Percentiles rank a stretch among this genome's conserved stretches.
phyloP scores from a whole-genome alignment of 2,113 vertebrate species.

The Strix uralensis region DNA sequence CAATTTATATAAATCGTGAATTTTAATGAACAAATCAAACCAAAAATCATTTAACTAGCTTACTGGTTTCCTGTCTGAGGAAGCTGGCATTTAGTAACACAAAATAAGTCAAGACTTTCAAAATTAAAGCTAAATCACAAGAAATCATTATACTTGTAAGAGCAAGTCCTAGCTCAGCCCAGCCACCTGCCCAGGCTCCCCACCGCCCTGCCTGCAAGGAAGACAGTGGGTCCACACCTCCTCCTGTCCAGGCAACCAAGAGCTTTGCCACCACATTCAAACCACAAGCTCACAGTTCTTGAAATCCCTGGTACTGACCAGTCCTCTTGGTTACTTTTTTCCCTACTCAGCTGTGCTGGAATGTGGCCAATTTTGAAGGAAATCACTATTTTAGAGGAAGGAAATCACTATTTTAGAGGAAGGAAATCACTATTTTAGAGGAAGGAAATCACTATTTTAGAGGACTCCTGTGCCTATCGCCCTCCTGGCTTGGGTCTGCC shows the following conservation, averaged over 20 bases:
- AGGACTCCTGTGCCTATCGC: background rate
- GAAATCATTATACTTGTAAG: background rate
- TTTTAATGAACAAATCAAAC: background rate
- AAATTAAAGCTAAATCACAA: background rate
- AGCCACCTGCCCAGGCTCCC: background rate
- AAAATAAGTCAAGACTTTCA: background rate
- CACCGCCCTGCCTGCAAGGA: background rate
- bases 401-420: background rate
- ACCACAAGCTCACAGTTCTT: background rate
- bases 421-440: background rate
- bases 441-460: background rate
- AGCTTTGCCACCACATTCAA: background rate
- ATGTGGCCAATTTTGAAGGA: background rate
- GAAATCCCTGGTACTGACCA: background rate
- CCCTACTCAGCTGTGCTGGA: background rate
- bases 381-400: background rate
- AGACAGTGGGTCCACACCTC: background rate
- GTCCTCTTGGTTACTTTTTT: background rate
- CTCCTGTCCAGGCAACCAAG: background rate
- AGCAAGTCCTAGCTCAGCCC: background rate
- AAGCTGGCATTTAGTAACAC: background rate
- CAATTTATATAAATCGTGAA: background rate
- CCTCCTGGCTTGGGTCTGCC: background rate
- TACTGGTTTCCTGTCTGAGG: background rate
- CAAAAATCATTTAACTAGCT: background rate